Evolutionary conservation across 1,140 invertebrate species (phyloP), one percentile per base, ranked within the genome.

Genomic region (Capitella teleta): DNA sequence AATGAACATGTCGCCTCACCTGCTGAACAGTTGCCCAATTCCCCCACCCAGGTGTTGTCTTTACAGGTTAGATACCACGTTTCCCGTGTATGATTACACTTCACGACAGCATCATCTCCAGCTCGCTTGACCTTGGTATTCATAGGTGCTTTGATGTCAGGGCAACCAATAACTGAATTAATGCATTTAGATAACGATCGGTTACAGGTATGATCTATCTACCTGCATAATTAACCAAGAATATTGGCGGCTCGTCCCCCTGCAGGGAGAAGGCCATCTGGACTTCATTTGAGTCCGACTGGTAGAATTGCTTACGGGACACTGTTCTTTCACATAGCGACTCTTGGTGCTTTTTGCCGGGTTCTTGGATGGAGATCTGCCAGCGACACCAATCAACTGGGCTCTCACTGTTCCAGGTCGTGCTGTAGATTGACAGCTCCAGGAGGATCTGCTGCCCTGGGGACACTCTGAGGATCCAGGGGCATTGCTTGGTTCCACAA

Each of bases 1-100:
- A n/a, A n/a, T n/a, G 36, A 6, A 8, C 38, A 40, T 5, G n/a
- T 45, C 10, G 28, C 16, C 25, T 36, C 26, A 50, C 49, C 37
- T 42, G 28, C 28, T 12, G 44, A 38, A 30, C 52, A 53, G 52
- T 53, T 53, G 1, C 52, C 52, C 14, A 49, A 23, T 24, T 49
- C 28, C n/a, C 52, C 52, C 6, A 42, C 26, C 52, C 52, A 53
- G 12, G 19, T 25, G 52, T 43, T 44, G 28, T 49, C 25, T 8
- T 43, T n/a, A 21, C 52, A 53, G 18, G 52, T 53, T 14, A 53
- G 18, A 32, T 49, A 49, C 52, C 47, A 53, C 4, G 52, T 53
- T 23, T 53, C 46, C 28, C 21, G 40, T 16, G 52, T n/a, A n/a
- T n/a, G n/a, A n/a, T 32, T 32, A 32, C 30, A 32, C n/a, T n/a